Evolutionary conservation across 2,888 invertebrate genomes (phyloP).

Genomic region (Teinopalpus imperialis): DNA sequence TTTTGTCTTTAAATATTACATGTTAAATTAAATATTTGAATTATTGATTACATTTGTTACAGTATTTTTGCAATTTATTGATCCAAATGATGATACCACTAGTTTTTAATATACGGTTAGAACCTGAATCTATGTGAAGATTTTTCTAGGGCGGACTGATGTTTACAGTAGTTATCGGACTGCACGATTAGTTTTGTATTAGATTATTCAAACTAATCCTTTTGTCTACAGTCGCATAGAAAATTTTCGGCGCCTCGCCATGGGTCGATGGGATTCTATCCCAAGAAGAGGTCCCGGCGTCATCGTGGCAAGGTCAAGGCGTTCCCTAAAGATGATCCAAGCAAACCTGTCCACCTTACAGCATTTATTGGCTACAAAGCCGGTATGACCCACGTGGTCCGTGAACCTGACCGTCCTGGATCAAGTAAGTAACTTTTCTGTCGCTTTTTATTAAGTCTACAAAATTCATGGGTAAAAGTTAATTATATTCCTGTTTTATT

Average conservation of each 20-base stretch:
- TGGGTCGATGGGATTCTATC: conserved; percentile 99
- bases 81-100: conserved; percentile 84
- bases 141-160: conserved; percentile 91
- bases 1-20: no score
- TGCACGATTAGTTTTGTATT: no score
- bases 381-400: conserved; percentile 99
- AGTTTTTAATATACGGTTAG: conserved; percentile 84
- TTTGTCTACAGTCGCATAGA: conserved; percentile 94
- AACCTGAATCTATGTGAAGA: conserved; percentile 86
- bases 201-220: no score
- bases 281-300: conserved; percentile 97
- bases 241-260: conserved; percentile 99
- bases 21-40: no score
- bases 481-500: conserved; percentile 36
- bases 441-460: no score
- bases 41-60: no score
- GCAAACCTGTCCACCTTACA: conserved; percentile 98
- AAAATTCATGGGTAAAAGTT: no score
- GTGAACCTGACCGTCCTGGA: conserved; percentile 99
- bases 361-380: conserved; percentile 99
- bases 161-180: no score
- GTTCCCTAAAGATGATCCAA: conserved; percentile 98
- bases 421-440: conserved; percentile 92
- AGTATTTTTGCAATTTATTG: conserved; percentile 19
- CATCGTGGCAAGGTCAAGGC: conserved; percentile 99